Evolutionary conservation across 2,797 vertebrate genomes (phyloP).

Genomic region (Meda fulgida): DNA sequence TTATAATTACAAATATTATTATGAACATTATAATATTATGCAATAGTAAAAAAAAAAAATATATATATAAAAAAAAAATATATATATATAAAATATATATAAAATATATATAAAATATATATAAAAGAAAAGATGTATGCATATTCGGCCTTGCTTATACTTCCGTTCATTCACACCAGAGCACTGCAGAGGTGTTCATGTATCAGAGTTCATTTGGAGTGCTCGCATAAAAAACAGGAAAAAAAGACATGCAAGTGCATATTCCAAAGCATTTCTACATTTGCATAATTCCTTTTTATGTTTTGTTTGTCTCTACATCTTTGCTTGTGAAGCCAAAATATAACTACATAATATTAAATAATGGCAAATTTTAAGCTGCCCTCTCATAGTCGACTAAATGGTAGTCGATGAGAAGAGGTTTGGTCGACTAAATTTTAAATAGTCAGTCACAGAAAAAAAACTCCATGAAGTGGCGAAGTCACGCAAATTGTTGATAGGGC

Average conservation of each 20-base stretch:
- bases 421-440: too few relatives aligned
- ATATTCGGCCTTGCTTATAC: not conserved
- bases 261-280: not conserved
- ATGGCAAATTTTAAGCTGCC: not conserved
- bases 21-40: not conserved
- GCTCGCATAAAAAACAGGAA: too few relatives aligned
- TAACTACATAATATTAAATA: not conserved
- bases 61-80: not conserved
- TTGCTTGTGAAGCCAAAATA: not conserved
- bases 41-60: not conserved
- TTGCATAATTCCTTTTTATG: not conserved
- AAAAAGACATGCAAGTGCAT: not conserved
- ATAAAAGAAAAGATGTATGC: too few relatives aligned
- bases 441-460: not conserved
- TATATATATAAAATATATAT: not conserved
- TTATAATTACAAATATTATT: not conserved
- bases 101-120: not conserved
- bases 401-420: too few relatives aligned
- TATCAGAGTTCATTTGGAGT: not conserved
- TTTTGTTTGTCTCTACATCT: not conserved
- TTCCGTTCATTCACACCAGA: not conserved
- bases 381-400: too few relatives aligned
- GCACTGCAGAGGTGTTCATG: not conserved
- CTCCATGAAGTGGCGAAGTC: too few relatives aligned
- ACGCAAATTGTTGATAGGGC: too few relatives aligned